Base-by-base conservation (phyloP, 2,797 vertebrate species). In the Cacajao melanocephalus region DNA sequence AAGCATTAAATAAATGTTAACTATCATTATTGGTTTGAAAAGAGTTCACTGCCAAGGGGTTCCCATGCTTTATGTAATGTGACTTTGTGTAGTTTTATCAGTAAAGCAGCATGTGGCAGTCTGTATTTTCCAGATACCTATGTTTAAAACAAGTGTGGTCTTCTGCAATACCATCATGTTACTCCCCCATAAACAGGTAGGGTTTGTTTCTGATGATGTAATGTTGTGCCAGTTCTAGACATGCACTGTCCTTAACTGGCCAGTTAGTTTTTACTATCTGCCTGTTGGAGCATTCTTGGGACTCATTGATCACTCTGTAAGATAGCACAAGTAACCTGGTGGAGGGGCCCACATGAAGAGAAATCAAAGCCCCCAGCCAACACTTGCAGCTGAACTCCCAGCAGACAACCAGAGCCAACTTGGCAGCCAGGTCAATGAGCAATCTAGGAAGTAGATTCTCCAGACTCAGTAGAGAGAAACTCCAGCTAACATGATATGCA, bases 1-100 rank as follows among this genome's bases (percentile, higher is more conserved):
- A 93, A 79, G 11, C 87, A 82, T 41, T 44, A 92, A 67, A 73
- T 46, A 85, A 95, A 84, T 83, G 39, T 46, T 70, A 89, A 78
- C 15, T 41, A 8, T 55, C 14, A 44, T 52, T 24, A 10, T 83
- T 92, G 26, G 30, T 67, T 61, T 30, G 67, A 94, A 46, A 48
- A 81, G 11, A 44, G 11, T 89, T 97, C 48, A 72, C 48, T 87
- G 20, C 41, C 48, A 58, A 76, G 0, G 1, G 4, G 13, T 33
- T 90, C 75, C 36, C 39, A 73, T 28, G 13, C 4, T 79, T 92
- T 57, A 44, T 10, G 0, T 33, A 86, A 67, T 22, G 24, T 50
- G 46, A 80, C 41, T 64, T 88, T 28, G 4, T 55, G 2, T 72
- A 41, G 10, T 83, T 96, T 92, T 15, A 48, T 86, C 58, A 85